Percentiles rank a stretch among this genome's conserved stretches.
phyloP scores from a whole-genome alignment of 2,888 invertebrate species.

The Caenorhabditis imperialis region DNA sequence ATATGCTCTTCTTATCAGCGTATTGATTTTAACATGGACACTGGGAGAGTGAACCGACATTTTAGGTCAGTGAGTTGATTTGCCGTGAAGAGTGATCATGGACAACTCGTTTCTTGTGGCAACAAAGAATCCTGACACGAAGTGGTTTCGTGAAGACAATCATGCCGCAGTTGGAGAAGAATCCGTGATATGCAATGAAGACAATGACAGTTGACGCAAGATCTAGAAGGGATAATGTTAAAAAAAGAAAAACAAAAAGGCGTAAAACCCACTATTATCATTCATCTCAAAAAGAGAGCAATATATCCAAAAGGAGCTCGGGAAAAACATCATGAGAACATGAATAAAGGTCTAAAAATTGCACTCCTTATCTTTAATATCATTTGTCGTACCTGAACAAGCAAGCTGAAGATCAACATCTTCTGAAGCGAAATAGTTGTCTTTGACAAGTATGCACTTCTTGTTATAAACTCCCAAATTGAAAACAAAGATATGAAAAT shows the following conservation, averaged over 20 bases:
- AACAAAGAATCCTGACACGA: neutral
- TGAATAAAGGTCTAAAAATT: neutral
- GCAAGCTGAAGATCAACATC: neutral
- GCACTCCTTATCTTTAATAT: too few relatives aligned
- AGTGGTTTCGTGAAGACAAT: conserved; percentile 1
- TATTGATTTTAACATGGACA: too few relatives aligned
- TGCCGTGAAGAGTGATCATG: too few relatives aligned
- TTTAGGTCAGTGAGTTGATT: too few relatives aligned
- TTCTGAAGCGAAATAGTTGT: neutral
- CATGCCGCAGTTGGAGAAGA: neutral
- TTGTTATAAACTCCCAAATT: neutral
- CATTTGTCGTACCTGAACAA: conserved; percentile 8
- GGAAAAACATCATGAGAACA: neutral
- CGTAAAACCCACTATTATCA: neutral
- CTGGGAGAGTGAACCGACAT: too few relatives aligned
- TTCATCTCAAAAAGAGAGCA: neutral
- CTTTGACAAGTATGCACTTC: neutral
- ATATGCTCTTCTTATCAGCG: too few relatives aligned
- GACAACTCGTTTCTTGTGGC: too few relatives aligned
- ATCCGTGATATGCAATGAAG: neutral
- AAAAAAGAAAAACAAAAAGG: neutral
- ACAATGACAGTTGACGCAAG: neutral
- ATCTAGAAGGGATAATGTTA: too few relatives aligned
- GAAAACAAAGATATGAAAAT: neutral
- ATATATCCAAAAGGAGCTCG: neutral